These are phyloP conservation scores for Mohoua ochrocephala DNA, from an alignment of 2,113 vertebrate species.

Conservation along the genomic window DNA sequence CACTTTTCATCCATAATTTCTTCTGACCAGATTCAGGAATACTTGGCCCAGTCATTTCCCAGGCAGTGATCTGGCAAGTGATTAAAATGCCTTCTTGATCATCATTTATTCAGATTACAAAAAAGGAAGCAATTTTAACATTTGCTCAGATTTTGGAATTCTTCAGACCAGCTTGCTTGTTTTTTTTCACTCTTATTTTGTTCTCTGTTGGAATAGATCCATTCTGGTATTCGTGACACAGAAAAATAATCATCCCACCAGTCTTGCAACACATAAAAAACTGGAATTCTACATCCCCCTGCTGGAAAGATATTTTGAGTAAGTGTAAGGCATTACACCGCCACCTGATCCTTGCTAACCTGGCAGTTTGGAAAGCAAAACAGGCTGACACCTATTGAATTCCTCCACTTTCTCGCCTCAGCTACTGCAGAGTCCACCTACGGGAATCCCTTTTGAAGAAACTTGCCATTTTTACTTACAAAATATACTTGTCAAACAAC, in stretches of 20 bases:
- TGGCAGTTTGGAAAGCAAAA: not conserved
- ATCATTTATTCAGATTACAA: not conserved
- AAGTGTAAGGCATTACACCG: not conserved
- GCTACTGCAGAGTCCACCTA: not conserved
- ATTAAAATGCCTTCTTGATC: not conserved
- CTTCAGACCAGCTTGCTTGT: not conserved
- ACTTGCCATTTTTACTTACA: not conserved
- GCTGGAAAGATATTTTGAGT: constrained; percentile 38
- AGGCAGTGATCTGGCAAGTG: not conserved
- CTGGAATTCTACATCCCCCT: constrained; percentile 57
- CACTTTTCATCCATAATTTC: not conserved
- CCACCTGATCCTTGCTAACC: not conserved
- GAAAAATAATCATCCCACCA: not conserved
- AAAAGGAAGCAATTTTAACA: not conserved
- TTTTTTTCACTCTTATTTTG: not conserved
- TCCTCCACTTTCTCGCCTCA: not conserved
- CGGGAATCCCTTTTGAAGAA: not conserved
- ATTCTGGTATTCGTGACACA: not conserved
- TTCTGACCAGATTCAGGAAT: not conserved
- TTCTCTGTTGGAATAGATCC: not conserved
- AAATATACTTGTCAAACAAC: not conserved
- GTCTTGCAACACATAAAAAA: not conserved
- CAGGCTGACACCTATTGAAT: not conserved
- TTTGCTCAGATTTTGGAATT: not conserved
- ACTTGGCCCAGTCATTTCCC: not conserved